Percentiles rank a stretch among this genome's conserved stretches.
phyloP scores from a whole-genome alignment of 2,888 invertebrate species.

The Pristionchus japonicus region DNA sequence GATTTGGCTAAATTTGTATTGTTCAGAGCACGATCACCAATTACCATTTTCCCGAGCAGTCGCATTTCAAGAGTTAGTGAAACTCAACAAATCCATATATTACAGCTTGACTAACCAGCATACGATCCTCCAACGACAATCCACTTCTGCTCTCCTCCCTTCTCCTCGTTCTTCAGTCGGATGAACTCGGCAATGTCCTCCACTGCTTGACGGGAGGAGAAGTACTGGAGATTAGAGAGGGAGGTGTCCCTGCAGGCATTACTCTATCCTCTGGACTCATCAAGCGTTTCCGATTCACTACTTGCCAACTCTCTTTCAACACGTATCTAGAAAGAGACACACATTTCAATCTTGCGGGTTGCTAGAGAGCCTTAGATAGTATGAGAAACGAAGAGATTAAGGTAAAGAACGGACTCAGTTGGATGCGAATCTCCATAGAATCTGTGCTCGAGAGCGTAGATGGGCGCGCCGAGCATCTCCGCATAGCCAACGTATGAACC shows the following conservation, averaged over 20 bases:
- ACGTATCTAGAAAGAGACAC: no score
- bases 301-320: no score
- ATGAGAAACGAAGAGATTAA: no score
- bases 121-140: conserved; percentile 38
- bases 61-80: no score
- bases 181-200: conserved; percentile 40
- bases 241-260: conserved; percentile 64
- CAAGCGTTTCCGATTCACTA: no score
- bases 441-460: conserved; percentile 91
- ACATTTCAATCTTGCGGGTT: no score
- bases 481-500: conserved; percentile 77
- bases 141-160: conserved; percentile 7
- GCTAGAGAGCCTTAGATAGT: neutral
- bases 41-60: no score
- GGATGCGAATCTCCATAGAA: conserved; percentile 94
- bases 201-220: conserved; percentile 79
- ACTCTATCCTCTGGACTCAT: no score
- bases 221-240: conserved; percentile 78
- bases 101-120: neutral
- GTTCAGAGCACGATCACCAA: no score
- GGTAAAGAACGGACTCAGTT: conserved; percentile 81
- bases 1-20: no score
- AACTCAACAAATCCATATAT: neutral
- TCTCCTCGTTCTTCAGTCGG: neutral
- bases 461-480: conserved; percentile 85